Conservation (phyloP, 2,797 vertebrate genomes). For the Semaprochilodus insignis region DNA sequence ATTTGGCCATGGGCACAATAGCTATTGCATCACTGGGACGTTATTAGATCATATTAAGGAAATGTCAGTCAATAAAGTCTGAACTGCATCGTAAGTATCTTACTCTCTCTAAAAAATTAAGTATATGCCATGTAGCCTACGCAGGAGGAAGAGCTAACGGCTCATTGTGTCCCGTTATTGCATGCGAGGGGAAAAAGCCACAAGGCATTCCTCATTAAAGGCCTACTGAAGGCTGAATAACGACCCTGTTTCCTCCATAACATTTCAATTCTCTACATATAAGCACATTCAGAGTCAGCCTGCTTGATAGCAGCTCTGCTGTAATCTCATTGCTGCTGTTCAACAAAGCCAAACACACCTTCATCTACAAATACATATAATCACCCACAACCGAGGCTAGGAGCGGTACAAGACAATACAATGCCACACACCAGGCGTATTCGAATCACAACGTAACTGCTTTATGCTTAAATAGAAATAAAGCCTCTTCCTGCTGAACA, state of each 20-base stretch:
- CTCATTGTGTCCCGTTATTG: background rate
- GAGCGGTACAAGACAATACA: background rate
- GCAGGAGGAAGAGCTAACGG: background rate
- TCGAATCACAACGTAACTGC: background rate
- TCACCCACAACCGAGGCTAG: background rate
- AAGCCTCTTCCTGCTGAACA: background rate
- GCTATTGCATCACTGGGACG: background rate
- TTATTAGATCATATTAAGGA: background rate
- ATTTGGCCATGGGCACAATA: background rate
- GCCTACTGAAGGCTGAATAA: constrained; percentile 2
- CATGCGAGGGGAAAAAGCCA: background rate
- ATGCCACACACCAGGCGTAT: background rate
- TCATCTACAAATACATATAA: background rate
- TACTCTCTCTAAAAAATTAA: background rate
- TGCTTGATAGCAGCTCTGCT: background rate
- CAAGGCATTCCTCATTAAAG: background rate
- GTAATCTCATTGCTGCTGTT: background rate
- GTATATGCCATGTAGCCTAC: background rate
- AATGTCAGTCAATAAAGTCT: background rate
- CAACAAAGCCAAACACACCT: background rate
- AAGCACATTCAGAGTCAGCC: background rate
- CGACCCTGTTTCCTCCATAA: background rate
- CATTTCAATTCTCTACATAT: background rate
- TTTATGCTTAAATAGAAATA: background rate
- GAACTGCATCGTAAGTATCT: background rate